Conservation (phyloP, 2,113 vertebrate genomes). For the Syrmaticus mikado region DNA sequence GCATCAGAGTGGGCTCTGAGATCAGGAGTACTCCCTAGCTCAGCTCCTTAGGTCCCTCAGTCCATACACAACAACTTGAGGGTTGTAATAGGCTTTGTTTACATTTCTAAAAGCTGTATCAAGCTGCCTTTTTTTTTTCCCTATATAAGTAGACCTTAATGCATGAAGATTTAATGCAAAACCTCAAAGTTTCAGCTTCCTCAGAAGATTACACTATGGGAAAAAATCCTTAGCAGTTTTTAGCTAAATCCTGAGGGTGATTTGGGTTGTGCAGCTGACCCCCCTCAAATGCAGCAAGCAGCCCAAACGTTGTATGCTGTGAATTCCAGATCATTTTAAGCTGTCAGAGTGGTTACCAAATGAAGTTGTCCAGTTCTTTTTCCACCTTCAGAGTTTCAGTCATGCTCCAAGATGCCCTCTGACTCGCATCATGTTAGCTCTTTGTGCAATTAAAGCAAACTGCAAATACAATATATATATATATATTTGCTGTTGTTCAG, state of each 20-base stretch:
- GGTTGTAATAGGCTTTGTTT: not conserved
- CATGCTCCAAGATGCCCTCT: not conserved
- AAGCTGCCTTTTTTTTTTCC: not conserved
- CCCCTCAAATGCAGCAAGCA: not conserved
- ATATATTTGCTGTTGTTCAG: not conserved
- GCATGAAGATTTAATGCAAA: not conserved
- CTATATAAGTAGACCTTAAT: not conserved
- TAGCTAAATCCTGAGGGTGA: not conserved
- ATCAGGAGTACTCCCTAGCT: not conserved
- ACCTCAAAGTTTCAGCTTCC: not conserved
- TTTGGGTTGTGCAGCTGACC: not conserved
- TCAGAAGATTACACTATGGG: too few species aligned
- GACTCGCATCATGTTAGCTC: not conserved
- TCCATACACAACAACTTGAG: not conserved
- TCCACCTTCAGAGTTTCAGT: not conserved
- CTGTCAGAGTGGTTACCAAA: not conserved
- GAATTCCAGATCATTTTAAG: not conserved
- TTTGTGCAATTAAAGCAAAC: not conserved
- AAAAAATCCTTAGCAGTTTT: not conserved
- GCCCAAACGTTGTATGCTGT: not conserved
- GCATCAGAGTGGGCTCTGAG: fast-evolving
- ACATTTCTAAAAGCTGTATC: not conserved
- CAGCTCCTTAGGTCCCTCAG: not conserved
- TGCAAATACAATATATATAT: not conserved
- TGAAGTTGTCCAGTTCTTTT: not conserved